Conservation (phyloP, 2,113 vertebrate genomes). For the Brachyhypopomus occidentalis region DNA sequence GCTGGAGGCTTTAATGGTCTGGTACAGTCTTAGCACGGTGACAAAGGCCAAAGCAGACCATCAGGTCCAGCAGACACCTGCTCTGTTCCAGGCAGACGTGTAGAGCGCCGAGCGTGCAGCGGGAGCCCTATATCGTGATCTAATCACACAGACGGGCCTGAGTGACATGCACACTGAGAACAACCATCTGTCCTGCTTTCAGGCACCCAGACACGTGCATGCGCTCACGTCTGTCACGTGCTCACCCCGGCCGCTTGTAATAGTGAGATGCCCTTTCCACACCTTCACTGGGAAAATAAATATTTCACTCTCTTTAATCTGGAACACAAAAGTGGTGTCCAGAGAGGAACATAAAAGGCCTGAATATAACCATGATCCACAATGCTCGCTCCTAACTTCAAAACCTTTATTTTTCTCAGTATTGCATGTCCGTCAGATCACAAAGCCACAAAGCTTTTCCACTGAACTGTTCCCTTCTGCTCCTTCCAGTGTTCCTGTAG, state of each 20-base stretch:
- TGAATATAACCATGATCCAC: neutral
- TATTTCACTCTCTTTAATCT: too few species aligned
- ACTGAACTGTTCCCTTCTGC: conserved; percentile 9
- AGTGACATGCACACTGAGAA: conserved; percentile 47
- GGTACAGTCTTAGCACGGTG: conserved; percentile 51
- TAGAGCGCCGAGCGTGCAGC: neutral
- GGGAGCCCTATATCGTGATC: conserved; percentile 51
- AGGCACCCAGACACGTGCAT: neutral
- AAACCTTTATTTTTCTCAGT: neutral
- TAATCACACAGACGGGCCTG: conserved; percentile 60
- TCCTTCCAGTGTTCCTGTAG: conserved; percentile 22
- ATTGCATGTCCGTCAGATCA: neutral
- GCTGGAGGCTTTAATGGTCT: conserved; percentile 23
- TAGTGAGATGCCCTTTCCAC: too few species aligned
- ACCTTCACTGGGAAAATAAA: too few species aligned
- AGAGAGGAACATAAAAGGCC: neutral
- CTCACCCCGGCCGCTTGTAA: too few species aligned
- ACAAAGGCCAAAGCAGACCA: conserved; percentile 57
- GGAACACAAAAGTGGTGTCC: neutral
- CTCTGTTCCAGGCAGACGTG: conserved; percentile 64
- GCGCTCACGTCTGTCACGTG: too few species aligned
- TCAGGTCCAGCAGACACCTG: conserved; percentile 65
- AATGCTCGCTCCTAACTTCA: neutral
- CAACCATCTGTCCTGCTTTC: conserved; percentile 29
- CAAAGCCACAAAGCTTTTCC: neutral